These are phyloP conservation scores for Dendropsophus ebraccatus DNA, from an alignment of 2,113 vertebrate genomes.

Conservation along the genomic window DNA sequence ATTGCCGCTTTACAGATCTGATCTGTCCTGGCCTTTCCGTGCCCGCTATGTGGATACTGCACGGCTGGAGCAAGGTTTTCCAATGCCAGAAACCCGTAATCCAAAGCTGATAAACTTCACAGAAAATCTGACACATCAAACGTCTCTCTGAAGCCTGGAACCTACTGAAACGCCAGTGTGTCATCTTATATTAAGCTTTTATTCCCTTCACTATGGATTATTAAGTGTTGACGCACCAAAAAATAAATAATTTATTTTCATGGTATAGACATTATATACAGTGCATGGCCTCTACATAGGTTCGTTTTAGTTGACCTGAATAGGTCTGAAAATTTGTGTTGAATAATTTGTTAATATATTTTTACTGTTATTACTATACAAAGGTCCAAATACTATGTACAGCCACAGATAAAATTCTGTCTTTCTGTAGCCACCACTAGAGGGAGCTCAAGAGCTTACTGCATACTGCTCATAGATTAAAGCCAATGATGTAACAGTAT, in stretches of 20 bases:
- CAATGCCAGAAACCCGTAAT: conserved; percentile 14
- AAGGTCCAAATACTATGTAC: no score
- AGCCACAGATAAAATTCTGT: no score
- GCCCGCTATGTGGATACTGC: conserved; percentile 6
- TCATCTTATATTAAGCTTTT: conserved; percentile 1
- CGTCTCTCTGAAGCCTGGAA: conserved; percentile 9
- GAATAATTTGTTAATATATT: no score
- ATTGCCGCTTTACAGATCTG: background rate
- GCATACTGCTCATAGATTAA: no score
- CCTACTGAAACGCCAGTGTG: conserved; percentile 8
- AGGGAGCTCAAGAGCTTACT: no score
- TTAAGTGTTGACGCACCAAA: background rate
- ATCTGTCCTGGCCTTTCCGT: conserved; percentile 16
- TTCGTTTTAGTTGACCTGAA: background rate
- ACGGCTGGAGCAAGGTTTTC: conserved; percentile 17
- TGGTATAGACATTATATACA: background rate
- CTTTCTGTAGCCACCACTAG: no score
- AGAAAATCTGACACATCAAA: conserved; percentile 39
- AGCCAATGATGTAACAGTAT: no score
- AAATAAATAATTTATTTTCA: background rate
- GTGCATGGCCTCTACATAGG: background rate
- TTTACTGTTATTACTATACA: no score
- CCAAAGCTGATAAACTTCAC: conserved; percentile 41
- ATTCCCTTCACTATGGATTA: background rate
- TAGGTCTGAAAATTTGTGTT: background rate